phyloP scores from a whole-genome alignment of 2,797 vertebrate genomes.

The Platyrinchus mystaceus region DNA sequence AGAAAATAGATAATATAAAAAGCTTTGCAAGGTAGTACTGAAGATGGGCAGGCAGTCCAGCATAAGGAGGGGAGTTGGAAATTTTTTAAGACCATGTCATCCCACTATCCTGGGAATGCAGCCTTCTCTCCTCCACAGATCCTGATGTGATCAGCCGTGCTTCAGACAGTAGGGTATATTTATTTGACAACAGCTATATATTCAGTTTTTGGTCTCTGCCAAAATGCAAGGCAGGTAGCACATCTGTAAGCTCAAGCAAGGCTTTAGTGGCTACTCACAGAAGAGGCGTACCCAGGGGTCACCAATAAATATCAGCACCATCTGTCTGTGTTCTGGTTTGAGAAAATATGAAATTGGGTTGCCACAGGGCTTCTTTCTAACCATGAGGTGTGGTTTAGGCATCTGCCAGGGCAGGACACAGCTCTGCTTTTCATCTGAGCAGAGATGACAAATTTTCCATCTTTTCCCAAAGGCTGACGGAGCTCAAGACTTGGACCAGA shows the following conservation, averaged over 20 bases:
- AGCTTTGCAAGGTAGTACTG: neutral
- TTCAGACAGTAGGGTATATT: neutral
- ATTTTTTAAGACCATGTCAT: neutral
- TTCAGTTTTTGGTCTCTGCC: neutral
- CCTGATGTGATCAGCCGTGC: neutral
- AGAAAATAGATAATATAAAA: neutral
- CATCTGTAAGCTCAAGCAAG: neutral
- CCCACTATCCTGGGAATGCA: neutral
- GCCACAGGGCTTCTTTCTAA: neutral
- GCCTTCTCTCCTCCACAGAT: neutral
- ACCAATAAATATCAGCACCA: neutral
- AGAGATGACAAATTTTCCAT: neutral
- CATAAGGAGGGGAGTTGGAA: neutral
- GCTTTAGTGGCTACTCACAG: neutral
- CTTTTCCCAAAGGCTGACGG: neutral
- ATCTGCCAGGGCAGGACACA: fast-evolving
- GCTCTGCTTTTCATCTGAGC: neutral
- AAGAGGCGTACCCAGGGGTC: neutral
- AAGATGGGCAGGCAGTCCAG: neutral
- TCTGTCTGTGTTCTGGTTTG: neutral
- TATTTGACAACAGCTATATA: neutral
- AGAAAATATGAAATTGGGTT: neutral
- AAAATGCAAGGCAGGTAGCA: neutral
- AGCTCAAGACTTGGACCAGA: neutral
- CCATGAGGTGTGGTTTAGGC: neutral